Evolutionary conservation across 2,888 invertebrate species (phyloP).

Genomic region (Thymelicus lineola): DNA sequence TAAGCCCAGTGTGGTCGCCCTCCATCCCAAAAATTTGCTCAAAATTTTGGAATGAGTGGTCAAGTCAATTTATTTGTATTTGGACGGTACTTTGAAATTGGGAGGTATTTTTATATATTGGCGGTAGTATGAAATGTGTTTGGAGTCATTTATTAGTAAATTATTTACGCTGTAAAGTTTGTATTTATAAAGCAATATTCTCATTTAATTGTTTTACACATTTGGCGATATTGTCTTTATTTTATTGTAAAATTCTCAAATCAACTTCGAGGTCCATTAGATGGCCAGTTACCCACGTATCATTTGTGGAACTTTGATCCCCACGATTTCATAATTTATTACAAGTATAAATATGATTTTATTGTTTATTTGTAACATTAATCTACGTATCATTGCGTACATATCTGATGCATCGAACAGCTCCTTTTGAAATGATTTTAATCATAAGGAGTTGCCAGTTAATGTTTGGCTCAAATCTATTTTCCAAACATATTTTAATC

Average conservation of each 20-base stretch:
- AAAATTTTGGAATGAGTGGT: constrained; percentile 29
- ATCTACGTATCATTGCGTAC: constrained; percentile 9
- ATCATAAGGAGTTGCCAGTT: not conserved
- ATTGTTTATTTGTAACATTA: not conserved
- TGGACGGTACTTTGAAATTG: constrained; percentile 21
- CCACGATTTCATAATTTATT: not conserved
- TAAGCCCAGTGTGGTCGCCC: constrained; percentile 38
- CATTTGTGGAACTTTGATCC: not conserved
- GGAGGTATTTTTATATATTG: constrained; percentile 30
- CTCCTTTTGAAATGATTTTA: not conserved
- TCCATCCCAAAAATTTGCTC: constrained; percentile 41
- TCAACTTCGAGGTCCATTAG: not conserved
- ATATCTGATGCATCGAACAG: constrained; percentile 1
- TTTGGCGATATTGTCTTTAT: not conserved
- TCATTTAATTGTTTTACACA: not conserved
- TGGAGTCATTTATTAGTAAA: not conserved
- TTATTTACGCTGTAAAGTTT: not conserved
- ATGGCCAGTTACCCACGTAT: not conserved
- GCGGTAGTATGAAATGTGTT: constrained; percentile 3
- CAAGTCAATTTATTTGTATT: constrained; percentile 25
- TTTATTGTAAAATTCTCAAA: not conserved
- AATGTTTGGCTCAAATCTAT: not conserved
- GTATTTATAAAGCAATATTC: not conserved
- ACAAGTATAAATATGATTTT: not conserved
- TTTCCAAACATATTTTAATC: not conserved